Evolutionary conservation across 2,888 invertebrate species (phyloP), one percentile per base, ranked within the genome.

Genomic region (Pterostichus madidus): DNA sequence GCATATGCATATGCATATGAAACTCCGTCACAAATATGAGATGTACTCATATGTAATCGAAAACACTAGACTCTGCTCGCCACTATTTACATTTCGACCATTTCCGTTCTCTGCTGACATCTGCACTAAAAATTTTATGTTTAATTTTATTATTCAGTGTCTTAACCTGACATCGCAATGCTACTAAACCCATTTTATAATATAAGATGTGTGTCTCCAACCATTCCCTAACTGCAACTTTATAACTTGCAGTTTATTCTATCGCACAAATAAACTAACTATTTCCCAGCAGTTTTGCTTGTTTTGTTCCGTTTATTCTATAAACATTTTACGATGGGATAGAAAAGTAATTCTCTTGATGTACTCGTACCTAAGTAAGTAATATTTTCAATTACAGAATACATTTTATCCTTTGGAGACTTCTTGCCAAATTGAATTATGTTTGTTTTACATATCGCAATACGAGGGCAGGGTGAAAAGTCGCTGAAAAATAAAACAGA

Each of bases 41-140:
- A 56, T 56, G 17, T 56, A 13, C 2, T 17, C 17, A 6, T 4
- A 17, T 0, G 56, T 56, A 13, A 56, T 56, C 56, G 13, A 15
- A 17, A 17, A 10, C 6, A 17, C 1, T 10, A 17, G 17, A 56
- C 13, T 8, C 15, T 10, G 7, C 17, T 2, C 7, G 15, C 4
- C 17, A 15, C 17, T 56, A 17, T 17, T 56, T 56, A 2, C 17
- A 56, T 56, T 56, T 17, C 15, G 8, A 3, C 56, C 13, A 17
- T 17, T 56, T 17, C 56, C 5, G 17, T 32, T 71, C 44, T 17
- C 10, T 17, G 68, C 68, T 71, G 68, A 71, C 15, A 56, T 56
- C 56, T 71, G 46, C 68, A 71, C 68, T 71, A 71, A 46, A 71
- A 71, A 44, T 44, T 71, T 71, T 71, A 71, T 71, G 68, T 71